Percentiles rank a stretch among this genome's conserved stretches.
Conservation (phyloP, 2,888 invertebrate species). For the Seladonia tumulorum region DNA sequence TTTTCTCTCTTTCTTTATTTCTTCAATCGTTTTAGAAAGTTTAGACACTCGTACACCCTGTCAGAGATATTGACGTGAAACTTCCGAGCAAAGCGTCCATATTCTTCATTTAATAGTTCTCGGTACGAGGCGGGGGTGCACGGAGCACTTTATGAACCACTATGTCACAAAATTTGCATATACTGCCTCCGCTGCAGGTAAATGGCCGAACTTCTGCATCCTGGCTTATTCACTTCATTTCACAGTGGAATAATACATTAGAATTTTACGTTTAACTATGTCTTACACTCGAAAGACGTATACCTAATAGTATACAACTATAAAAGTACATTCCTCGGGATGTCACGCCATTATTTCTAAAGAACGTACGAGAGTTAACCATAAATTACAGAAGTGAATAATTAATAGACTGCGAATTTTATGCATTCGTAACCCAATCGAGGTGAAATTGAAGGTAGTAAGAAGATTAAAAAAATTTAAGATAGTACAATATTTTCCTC, state of each 20-base stretch:
- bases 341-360: no score
- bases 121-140: not conserved
- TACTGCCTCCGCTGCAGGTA: not conserved
- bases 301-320: not conserved
- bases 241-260: not conserved
- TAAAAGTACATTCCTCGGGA: no score
- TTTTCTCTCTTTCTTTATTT: no score
- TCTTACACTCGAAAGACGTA: not conserved
- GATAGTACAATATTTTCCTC: no score
- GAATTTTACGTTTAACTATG: not conserved
- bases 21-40: no score
- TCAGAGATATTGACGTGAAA: not conserved
- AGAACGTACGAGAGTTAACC: no score
- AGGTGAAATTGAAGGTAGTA: no score
- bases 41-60: not conserved
- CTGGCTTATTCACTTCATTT: conserved; percentile 6
- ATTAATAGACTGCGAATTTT: no score
- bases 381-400: no score
- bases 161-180: conserved; percentile 14
- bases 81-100: not conserved
- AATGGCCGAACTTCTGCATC: not conserved
- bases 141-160: conserved; percentile 1
- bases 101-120: conserved; percentile 6
- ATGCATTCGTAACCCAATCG: no score
- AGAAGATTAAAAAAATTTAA: no score